Conservation (phyloP, 2,113 vertebrate species). For the Cairina moschata region DNA sequence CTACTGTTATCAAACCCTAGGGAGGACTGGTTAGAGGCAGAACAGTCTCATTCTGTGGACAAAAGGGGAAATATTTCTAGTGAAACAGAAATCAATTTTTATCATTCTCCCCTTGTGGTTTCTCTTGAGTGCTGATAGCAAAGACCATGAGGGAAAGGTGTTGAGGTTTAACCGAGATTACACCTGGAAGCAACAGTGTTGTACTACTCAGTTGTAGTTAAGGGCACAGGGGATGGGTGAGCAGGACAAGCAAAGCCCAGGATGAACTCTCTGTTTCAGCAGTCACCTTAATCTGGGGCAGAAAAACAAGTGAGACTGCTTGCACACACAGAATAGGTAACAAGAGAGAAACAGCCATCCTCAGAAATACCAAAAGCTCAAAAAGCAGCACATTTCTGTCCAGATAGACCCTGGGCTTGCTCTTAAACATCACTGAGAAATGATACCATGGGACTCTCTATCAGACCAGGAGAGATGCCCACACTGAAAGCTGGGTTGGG, state of each 20-base stretch:
- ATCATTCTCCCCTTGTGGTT: not conserved
- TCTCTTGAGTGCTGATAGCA: conserved; percentile 14
- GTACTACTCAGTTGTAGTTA: conserved; percentile 25
- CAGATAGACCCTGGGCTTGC: not conserved
- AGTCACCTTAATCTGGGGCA: not conserved
- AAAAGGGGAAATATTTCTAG: conserved; percentile 39
- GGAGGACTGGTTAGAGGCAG: conserved; percentile 37
- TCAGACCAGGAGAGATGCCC: not conserved
- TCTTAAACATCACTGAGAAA: not conserved
- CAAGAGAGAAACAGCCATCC: not conserved
- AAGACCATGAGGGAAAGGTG: not conserved
- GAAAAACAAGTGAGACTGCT: not conserved
- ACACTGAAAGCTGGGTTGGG: not conserved
- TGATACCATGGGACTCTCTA: not conserved
- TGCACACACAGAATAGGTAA: not conserved
- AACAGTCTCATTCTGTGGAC: conserved; percentile 2
- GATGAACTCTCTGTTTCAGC: not conserved
- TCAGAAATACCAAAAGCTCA: not conserved
- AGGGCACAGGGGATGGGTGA: not conserved
- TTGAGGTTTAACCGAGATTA: not conserved
- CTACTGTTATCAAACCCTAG: conserved; percentile 52
- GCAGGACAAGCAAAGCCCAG: not conserved
- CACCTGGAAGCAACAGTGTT: conserved; percentile 15
- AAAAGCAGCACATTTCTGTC: not conserved
- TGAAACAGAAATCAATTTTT: conserved; percentile 54